Base-by-base conservation (phyloP, 1,140 invertebrate genomes). In the Lasioglossum baleicum region DNA sequence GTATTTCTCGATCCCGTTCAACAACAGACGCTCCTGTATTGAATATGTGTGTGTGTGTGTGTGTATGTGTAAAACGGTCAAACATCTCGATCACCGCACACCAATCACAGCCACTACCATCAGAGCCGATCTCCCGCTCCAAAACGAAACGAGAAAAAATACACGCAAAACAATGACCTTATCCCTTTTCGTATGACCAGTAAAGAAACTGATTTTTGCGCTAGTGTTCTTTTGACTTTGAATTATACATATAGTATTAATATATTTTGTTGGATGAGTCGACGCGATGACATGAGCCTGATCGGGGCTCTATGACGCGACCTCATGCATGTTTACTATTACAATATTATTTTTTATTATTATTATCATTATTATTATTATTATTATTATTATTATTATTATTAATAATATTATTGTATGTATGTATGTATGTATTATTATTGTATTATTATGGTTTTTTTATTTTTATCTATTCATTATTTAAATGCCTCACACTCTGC, bases 191-290 rank as follows among this genome's bases (percentile, higher is more conserved):
- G 35, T 77, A 77, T 35, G 53, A 80, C 63, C 51, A 22, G 48
- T 48, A 73, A 74, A 73, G 35, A 63, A 53, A 69, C 66, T 17
- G 51, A 66, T 71, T 65, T 63, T 75, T 67, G 72, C 69, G 56
- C 42, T 74, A 68, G 70, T 64, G 60, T 75, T 77, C 35, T 74
- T 73, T 51, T 75, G 53, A 63, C 75, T 77, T 76, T 51, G 83
- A 84, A 73, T 65, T 48, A 48, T 48, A 48, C 44, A 63, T 87
- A 92, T 91, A 91, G 89, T 92, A 92, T 91, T 92, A 92, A 92
- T 91, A 90, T 92, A 92, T 91, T 91, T 92, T 92, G 91, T 92
- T 92, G 88, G 88, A 92, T 90, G 89, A 85, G 85, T 89, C 86
- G 89, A 76, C 76, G 84, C 76, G 84, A 81, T 63, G 20, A 70